Conservation (phyloP, 1,140 invertebrate genomes). For the Carposina sasakii region DNA sequence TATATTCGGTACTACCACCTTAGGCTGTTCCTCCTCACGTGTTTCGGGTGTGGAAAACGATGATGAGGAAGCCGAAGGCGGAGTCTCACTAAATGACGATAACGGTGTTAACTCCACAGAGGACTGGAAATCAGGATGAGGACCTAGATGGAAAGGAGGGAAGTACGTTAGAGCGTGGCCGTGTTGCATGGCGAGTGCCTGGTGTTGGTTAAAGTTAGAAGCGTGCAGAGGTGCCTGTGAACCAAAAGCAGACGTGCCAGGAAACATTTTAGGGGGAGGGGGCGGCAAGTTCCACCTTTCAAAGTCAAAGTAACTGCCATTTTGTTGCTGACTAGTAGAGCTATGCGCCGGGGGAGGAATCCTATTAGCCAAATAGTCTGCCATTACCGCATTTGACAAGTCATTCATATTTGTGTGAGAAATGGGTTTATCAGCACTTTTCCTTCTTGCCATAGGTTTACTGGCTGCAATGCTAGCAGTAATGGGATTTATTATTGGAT, state of each 20-base stretch:
- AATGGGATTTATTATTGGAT: too few relatives aligned
- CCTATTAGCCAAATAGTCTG: slow-evolving; percentile 74
- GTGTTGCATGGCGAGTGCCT: slow-evolving; percentile 77
- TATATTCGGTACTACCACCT: slow-evolving; percentile 89
- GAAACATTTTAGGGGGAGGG: slow-evolving; percentile 79
- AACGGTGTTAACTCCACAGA: slow-evolving; percentile 78
- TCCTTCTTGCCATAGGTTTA: slow-evolving; percentile 64
- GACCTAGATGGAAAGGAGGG: slow-evolving; percentile 78
- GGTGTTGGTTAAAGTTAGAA: slow-evolving; percentile 77
- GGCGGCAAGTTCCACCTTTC: slow-evolving; percentile 82
- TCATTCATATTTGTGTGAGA: slow-evolving; percentile 70
- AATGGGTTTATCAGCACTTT: slow-evolving; percentile 70
- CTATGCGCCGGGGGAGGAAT: slow-evolving; percentile 81
- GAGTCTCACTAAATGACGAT: slow-evolving; percentile 74
- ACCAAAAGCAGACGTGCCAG: slow-evolving; percentile 70
- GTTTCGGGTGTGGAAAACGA: slow-evolving; percentile 71
- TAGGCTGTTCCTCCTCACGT: slow-evolving; percentile 79
- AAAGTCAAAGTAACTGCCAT: slow-evolving; percentile 81
- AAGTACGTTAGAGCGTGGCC: slow-evolving; percentile 80
- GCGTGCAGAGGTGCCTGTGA: slow-evolving; percentile 74
- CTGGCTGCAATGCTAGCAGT: too few relatives aligned
- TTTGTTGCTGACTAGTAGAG: slow-evolving; percentile 77
- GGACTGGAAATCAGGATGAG: slow-evolving; percentile 78
- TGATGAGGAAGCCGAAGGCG: slow-evolving; percentile 71
- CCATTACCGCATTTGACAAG: slow-evolving; percentile 67